Evolutionary conservation across 1,140 invertebrate genomes (phyloP), one percentile per base, ranked within the genome.

Genomic region (Plutomurus gul): DNA sequence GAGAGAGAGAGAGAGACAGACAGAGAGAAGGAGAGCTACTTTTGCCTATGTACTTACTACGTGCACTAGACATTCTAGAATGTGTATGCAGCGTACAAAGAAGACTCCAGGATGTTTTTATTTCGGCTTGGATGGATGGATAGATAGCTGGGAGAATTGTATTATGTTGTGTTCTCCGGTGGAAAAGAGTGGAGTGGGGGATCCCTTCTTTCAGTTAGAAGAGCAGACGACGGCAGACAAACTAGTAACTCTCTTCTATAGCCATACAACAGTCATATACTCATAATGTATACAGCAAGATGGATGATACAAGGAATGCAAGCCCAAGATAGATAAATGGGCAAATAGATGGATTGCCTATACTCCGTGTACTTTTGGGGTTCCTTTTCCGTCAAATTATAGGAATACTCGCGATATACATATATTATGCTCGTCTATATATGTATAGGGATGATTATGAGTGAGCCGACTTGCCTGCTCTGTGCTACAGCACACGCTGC

Each of bases 51-150:
- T n/a, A n/a, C n/a, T n/a, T n/a, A n/a, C n/a, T n/a, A n/a, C n/a
- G n/a, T n/a, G n/a, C n/a, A n/a, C n/a, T n/a, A n/a, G 51, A 65
- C 13, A 33, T 30, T 16, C n/a, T 43, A 8, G 2, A 43, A 43
- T 43, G n/a, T 43, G 39, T n/a, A n/a, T n/a, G n/a, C 39, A 43
- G 39, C n/a, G 39, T 30, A 30, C 8, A 25, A 13, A 10, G 22
- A n/a, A 60, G 16, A 27, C 27, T 39, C 70, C 70, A 72, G 76
- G 76, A 78, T 78, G 70, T 78, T 71, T 78, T 72, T 78, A 73
- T 73, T 71, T 78, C 37, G 37, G 70, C 25, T 72, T 30, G 75
- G 79, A 76, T 74, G 56, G 73, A 75, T 70, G 78, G 73, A 79
- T 74, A 25, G 74, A 75, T 71, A 51, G 77, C 74, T 74, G 37